phyloP scores from a whole-genome alignment of 2,113 vertebrate genomes.

The Pogona vitticeps region DNA sequence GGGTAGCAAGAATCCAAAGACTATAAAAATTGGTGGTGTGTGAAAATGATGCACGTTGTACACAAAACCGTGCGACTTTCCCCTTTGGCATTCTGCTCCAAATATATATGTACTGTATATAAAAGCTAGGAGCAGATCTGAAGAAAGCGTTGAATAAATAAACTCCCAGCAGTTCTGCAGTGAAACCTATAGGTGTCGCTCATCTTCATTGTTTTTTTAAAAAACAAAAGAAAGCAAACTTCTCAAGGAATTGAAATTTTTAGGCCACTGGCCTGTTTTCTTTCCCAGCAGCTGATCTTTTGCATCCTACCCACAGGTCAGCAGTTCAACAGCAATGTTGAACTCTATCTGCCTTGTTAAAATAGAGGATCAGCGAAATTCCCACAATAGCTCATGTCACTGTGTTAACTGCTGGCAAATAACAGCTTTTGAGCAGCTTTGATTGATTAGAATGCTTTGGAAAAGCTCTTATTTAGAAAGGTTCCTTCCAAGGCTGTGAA shows the following conservation, averaged over 20 bases:
- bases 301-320: background rate
- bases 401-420: slow-evolving; percentile 20
- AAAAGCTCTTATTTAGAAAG: background rate
- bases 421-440: background rate
- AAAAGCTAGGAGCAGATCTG: background rate
- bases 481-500: slow-evolving; percentile 24
- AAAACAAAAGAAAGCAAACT: background rate
- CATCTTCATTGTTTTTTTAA: background rate
- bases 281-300: background rate
- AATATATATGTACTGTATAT: too few species aligned
- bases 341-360: slow-evolving; percentile 27
- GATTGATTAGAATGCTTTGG: slow-evolving; percentile 33
- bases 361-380: background rate
- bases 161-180: background rate
- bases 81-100: too few species aligned
- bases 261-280: background rate
- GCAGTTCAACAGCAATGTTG: background rate
- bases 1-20: background rate
- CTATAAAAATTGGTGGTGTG: background rate
- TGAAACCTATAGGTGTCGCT: background rate
- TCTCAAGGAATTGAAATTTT: background rate
- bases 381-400: background rate
- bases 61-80: too few species aligned
- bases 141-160: background rate
- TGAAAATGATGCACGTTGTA: background rate